phyloP scores from a whole-genome alignment of 2,888 invertebrate genomes.

The Diogma glabrata region DNA sequence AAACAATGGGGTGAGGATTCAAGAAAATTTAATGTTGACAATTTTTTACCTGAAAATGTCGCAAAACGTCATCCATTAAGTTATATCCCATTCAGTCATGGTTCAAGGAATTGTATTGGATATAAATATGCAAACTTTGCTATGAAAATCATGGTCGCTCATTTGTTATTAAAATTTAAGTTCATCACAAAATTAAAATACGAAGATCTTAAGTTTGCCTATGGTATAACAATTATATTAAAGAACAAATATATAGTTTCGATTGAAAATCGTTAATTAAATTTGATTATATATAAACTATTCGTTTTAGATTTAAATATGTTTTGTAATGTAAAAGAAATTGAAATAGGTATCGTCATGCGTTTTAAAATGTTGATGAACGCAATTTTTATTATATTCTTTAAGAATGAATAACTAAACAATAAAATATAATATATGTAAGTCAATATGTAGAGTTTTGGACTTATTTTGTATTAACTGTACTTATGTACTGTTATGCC shows the following conservation, averaged over 20 bases:
- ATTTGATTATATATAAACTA: no score
- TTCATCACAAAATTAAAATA: not conserved
- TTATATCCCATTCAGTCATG: slow-evolving; percentile 1
- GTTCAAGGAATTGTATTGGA: not conserved
- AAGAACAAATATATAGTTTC: not conserved
- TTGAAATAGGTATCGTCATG: no score
- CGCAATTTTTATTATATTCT: no score
- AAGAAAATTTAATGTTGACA: not conserved
- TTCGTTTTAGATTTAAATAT: no score
- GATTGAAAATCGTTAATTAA: not conserved
- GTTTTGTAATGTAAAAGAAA: no score
- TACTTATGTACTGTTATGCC: no score
- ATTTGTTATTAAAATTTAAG: not conserved
- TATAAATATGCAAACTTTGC: not conserved
- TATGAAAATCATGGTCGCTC: not conserved
- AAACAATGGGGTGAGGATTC: not conserved
- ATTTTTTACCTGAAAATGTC: not conserved
- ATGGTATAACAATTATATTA: not conserved
- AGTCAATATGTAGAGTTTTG: no score
- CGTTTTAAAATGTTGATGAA: no score
- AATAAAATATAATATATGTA: no score
- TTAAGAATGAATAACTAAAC: no score
- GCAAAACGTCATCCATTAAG: not conserved
- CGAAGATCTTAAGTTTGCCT: not conserved
- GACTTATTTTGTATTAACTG: no score